Evolutionary conservation across 2,888 invertebrate genomes (phyloP).

Genomic region (Amphipyra tragopoginis): DNA sequence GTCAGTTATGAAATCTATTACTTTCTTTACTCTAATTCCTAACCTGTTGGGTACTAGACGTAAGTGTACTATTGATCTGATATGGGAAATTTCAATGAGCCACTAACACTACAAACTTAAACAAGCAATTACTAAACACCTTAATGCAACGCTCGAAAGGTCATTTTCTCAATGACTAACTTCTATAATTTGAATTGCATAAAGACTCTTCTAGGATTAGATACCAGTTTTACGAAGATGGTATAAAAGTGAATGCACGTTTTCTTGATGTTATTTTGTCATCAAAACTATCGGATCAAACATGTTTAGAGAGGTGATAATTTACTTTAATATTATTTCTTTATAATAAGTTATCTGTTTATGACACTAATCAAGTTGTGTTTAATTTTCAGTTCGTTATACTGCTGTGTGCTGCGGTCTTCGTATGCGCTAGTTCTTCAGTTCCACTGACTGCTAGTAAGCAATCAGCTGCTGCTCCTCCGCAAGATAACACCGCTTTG

Average conservation of each 20-base stretch:
- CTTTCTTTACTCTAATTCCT: too few relatives aligned
- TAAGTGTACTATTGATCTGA: constrained; percentile 9
- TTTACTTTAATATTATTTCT: constrained; percentile 9
- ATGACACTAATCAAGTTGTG: constrained; percentile 5
- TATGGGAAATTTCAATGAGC: constrained; percentile 12
- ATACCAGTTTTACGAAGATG: constrained; percentile 77
- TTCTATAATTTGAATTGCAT: constrained; percentile 63
- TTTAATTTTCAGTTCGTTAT: constrained; percentile 36
- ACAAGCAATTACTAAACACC: constrained; percentile 33
- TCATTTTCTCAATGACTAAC: constrained; percentile 60
- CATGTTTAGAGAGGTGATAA: constrained; percentile 81
- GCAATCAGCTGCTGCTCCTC: background rate
- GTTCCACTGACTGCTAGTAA: too few relatives aligned
- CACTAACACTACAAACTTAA: constrained; percentile 26
- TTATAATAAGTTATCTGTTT: background rate
- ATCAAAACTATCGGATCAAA: constrained; percentile 68
- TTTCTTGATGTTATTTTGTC: constrained; percentile 76
- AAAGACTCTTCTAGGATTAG: constrained; percentile 71
- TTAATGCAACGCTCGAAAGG: constrained; percentile 60
- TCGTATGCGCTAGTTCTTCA: constrained; percentile 14
- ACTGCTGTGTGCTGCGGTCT: constrained; percentile 31
- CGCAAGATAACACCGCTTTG: constrained; percentile 21
- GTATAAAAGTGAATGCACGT: constrained; percentile 82
- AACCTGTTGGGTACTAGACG: too few relatives aligned
- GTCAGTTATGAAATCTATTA: too few relatives aligned